Base-by-base conservation (phyloP, 1,140 invertebrate species). In the Chrysopa pallens region DNA sequence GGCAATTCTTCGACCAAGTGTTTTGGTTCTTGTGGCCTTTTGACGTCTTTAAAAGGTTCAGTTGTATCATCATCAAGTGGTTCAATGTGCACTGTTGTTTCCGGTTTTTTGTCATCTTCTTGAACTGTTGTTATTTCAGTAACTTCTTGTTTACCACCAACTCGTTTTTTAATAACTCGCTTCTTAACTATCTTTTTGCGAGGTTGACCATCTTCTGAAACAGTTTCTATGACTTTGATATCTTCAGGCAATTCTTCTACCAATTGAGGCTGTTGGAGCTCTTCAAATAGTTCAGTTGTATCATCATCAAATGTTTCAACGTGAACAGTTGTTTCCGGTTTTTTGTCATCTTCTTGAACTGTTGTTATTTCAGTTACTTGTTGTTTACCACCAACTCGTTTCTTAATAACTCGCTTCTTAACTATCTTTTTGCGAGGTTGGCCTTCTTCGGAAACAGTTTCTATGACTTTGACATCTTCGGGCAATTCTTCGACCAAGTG, bases 161-260 rank as follows among this genome's bases (percentile, higher is more conserved):
- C 37, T 36, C 59, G 55, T 45, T 48, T 56, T 51, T 45, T 59
- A 40, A 49, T 49, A 4, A 58, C 44, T 7, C 55, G 54, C 28
- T 51, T 48, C 49, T 46, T 51, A 7, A 53, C 58, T 4, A 23
- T 17, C 12, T 42, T 42, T 37, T 42, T 33, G 6, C 9, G 14
- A 3, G 29, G 29, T 7, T 7, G 6, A 11, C 29, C 29, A 7
- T 31, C 29, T 31, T 31, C 11, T 7, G 29, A 7, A 7, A 7
- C 29, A 7, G 11, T 6, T 11, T 31, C 29, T 6, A 11, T 31
- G 6, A 31, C 29, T 31, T 31, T 6, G 11, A 31, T 11, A 7
- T 31, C 29, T 31, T 31, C 29, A 31, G 29, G 29, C 6, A 31
- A 11, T 31, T 31, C 29, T 31, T 31, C 29, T 7, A 31, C 11